Evolutionary conservation across 2,888 invertebrate species (phyloP).

Genomic region (Catocala nupta): DNA sequence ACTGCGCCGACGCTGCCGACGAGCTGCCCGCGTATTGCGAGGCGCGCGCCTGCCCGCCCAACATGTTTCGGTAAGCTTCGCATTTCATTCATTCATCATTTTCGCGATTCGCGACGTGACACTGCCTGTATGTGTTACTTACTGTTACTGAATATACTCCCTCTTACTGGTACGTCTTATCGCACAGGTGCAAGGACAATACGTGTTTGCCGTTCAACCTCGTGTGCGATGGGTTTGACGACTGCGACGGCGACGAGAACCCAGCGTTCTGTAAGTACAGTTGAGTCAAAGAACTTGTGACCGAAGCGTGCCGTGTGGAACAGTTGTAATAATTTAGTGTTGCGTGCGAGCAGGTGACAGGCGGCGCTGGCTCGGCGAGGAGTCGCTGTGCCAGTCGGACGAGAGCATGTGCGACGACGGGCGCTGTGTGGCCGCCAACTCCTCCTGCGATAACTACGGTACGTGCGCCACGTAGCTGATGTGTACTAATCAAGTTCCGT

Average conservation of each 20-base stretch:
- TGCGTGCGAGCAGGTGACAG: conserved; percentile 44
- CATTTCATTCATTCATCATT: no score
- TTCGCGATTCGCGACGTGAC: no score
- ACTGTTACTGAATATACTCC: no score
- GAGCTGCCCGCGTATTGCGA: conserved; percentile 61
- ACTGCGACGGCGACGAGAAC: conserved; percentile 88
- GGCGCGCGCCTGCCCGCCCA: conserved; percentile 76
- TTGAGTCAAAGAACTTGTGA: not conserved
- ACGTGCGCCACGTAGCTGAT: not conserved
- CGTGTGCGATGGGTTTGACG: conserved; percentile 91
- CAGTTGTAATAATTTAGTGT: not conserved
- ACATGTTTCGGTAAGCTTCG: conserved; percentile 65
- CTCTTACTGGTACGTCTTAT: not conserved
- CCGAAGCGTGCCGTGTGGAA: not conserved
- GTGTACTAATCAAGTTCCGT: no score
- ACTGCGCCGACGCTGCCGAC: conserved; percentile 64
- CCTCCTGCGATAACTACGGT: conserved; percentile 59
- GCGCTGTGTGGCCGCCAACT: conserved; percentile 66
- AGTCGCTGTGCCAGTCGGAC: conserved; percentile 63
- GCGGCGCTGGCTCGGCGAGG: conserved; percentile 49
- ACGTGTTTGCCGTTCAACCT: conserved; percentile 90
- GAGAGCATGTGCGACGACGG: conserved; percentile 71
- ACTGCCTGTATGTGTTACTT: no score
- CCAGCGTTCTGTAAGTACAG: conserved; percentile 60
- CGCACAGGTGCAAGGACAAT: conserved; percentile 81